A percentile compares a stretch with the other conserved stretches of the same genome.
Evolutionary conservation across 2,113 vertebrate species (phyloP).

Genomic region (Hypomesus transpacificus): DNA sequence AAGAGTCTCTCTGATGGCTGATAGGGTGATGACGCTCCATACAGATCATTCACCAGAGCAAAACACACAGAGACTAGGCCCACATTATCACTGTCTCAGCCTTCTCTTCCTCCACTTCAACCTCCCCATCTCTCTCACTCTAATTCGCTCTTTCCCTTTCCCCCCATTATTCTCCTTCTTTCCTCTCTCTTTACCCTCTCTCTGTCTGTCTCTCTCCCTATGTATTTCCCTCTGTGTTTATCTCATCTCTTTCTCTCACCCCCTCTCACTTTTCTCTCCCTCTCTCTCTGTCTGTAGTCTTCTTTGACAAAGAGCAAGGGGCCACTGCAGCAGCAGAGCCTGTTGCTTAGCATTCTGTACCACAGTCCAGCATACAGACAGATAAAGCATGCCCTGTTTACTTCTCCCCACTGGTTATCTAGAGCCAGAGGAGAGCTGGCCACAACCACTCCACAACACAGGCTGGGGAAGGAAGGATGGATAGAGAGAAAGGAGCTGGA

Average conservation of each 20-base stretch:
- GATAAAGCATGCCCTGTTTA: not conserved
- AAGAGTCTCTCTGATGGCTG: conserved; percentile 51
- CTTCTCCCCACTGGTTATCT: not conserved
- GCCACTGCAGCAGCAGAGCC: not conserved
- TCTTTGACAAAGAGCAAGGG: not conserved
- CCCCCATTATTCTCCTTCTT: not conserved
- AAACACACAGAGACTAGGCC: conserved; percentile 37
- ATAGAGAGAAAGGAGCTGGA: not conserved
- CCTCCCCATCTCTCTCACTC: conserved; percentile 2
- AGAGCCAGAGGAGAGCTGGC: not conserved
- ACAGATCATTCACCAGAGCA: conserved; percentile 49
- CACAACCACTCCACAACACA: not conserved
- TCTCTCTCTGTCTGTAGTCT: not conserved
- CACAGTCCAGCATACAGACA: not conserved
- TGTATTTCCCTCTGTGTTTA: not conserved
- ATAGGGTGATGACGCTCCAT: conserved; percentile 53
- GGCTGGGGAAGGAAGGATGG: not conserved
- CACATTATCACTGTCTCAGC: conserved; percentile 46
- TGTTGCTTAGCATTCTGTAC: not conserved
- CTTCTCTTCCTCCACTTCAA: conserved; percentile 3
- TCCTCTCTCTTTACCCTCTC: not conserved
- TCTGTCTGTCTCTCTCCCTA: conserved; percentile 14
- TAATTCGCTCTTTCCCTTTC: not conserved
- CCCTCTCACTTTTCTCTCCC: conserved; percentile 3
- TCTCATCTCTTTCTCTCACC: conserved; percentile 9